Conservation (phyloP, 2,113 vertebrate genomes). For the Elgaria multicarinata region DNA sequence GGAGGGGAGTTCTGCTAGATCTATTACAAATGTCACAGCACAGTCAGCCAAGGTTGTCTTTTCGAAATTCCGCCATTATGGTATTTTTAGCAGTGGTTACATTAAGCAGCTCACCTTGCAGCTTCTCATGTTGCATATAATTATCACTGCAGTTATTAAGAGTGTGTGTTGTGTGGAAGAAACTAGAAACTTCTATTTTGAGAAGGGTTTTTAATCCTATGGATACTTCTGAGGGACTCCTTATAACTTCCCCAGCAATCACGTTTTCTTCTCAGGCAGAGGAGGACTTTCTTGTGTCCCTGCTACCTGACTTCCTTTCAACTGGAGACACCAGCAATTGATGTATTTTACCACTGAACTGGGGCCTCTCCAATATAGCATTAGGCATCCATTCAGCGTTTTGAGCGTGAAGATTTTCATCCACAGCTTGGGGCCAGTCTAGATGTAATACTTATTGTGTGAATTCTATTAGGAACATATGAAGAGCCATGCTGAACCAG, state of each 20-base stretch:
- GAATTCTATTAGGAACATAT: no score
- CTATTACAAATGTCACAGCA: not conserved
- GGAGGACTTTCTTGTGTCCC: not conserved
- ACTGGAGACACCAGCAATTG: not conserved
- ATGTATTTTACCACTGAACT: not conserved
- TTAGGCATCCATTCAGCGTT: not conserved
- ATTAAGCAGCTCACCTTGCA: conserved; percentile 11
- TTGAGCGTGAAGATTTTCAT: not conserved
- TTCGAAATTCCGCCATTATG: conserved; percentile 16
- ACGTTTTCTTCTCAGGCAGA: no score
- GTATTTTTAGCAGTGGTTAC: conserved; percentile 30
- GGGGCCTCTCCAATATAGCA: not conserved
- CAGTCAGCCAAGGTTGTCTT: conserved; percentile 11
- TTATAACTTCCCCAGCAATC: not conserved
- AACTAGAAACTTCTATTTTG: not conserved
- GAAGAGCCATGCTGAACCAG: no score
- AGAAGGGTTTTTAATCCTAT: not conserved
- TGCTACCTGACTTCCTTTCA: not conserved
- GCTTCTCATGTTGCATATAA: conserved; percentile 1
- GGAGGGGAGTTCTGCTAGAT: not conserved
- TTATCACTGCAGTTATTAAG: conserved; percentile 7
- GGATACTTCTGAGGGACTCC: not conserved
- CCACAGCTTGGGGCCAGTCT: not conserved
- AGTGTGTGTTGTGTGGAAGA: not conserved
- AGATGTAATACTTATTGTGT: not conserved